Percentiles rank a stretch among this genome's conserved stretches.
These are phyloP conservation scores for Asobara japonica DNA, from an alignment of 1,140 invertebrate genomes.

Conservation along the genomic window DNA sequence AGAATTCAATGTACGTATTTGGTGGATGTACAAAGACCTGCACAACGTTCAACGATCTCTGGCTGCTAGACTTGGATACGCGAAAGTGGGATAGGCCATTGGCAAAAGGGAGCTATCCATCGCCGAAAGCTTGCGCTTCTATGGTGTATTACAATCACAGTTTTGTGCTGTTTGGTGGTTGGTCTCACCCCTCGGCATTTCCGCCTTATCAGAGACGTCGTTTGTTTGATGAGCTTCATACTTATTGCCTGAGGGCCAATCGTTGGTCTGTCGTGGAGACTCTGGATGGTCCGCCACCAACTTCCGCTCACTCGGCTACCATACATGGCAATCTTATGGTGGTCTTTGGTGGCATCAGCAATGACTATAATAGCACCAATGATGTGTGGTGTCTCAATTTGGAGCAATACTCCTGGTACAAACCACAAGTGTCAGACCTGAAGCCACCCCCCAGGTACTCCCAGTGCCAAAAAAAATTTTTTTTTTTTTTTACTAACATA, in stretches of 20 bases:
- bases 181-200: conserved; percentile 92
- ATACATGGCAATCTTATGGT: conserved; percentile 89
- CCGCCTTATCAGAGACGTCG: conserved; percentile 83
- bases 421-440: conserved; percentile 74
- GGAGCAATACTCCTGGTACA: conserved; percentile 78
- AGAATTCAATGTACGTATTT: conserved; percentile 93
- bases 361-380: conserved; percentile 74
- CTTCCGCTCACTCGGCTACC: conserved; percentile 93
- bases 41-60: conserved; percentile 97
- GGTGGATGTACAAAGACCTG: conserved; percentile 94
- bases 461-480: too few relatives aligned
- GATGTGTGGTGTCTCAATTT: conserved; percentile 92
- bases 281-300: conserved; percentile 76
- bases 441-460: conserved; percentile 81
- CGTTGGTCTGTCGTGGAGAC: conserved; percentile 82
- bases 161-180: conserved; percentile 93
- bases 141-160: conserved; percentile 87
- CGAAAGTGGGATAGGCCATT: conserved; percentile 84
- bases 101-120: conserved; percentile 90
- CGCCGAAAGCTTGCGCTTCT: conserved; percentile 94
- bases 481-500: too few relatives aligned
- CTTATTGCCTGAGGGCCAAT: conserved; percentile 85
- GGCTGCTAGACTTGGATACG: conserved; percentile 89
- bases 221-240: conserved; percentile 93
- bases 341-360: conserved; percentile 83